Evolutionary conservation across 2,888 invertebrate species (phyloP), one percentile per base, ranked within the genome.

Genomic region (Sturmia bella): DNA sequence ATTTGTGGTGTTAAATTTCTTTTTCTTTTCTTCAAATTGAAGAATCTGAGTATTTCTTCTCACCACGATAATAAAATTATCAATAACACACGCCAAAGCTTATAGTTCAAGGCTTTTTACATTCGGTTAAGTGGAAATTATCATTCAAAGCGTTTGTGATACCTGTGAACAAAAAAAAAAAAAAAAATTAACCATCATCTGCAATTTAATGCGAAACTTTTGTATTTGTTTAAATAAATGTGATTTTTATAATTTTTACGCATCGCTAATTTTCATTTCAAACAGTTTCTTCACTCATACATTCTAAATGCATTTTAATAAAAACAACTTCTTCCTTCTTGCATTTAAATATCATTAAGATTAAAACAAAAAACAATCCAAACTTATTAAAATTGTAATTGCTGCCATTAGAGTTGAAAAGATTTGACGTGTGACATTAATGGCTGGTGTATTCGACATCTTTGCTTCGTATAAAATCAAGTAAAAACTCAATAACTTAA

Each of bases 281-380:
- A 24, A 3, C 3, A 13, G 9, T 15, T 17, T 12, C n/a, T n/a
- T n/a, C n/a, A n/a, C n/a, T n/a, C 56, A 37, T 32, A 37, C 54
- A 13, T 24, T 2, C 13, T 7, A 39, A 57, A 19, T 13, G 5
- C 15, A 50, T 50, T 9, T 39, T 17, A 17, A 12, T 19, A 19
- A 1, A 59, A 17, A 7, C 41, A 24, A 6, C 13, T 6, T 12
- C 3, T 11, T 43, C 13, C 13, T 41, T 59, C 13, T 21, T n/a
- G 9, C 19, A 59, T 59, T 43, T 9, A 24, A 59, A 41, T 41
- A 41, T n/a, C n/a, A 43, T 43, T 59, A 12, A 39, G 21, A 17
- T 41, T 59, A 21, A 24, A 32, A 17, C 15, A n/a, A 3, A 57
- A 21, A 41, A 4, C 19, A 57, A 7, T 41, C n/a, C 19, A 11